phyloP scores from a whole-genome alignment of 1,140 invertebrate species.

The Rhopalosiphum maidis region DNA sequence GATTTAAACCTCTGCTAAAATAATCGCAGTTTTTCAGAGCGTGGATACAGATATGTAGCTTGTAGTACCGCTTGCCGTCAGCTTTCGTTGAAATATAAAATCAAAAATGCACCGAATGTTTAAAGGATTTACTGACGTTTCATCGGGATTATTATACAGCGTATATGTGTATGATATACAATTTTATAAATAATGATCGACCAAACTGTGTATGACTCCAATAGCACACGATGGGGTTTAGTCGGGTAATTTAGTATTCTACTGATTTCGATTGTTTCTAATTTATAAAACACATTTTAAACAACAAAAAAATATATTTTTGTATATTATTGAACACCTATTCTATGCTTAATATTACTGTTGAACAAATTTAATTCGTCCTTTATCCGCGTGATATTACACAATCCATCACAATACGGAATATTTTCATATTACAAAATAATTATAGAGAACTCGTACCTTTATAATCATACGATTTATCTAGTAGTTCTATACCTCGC shows the following conservation, averaged over 20 bases:
- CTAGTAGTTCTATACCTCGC: not conserved
- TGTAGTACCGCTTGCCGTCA: not conserved
- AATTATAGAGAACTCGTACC: not conserved
- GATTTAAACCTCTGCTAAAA: constrained; percentile 14
- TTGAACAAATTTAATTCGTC: not conserved
- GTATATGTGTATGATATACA: not conserved
- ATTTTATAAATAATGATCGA: not conserved
- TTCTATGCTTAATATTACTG: not conserved
- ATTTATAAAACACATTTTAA: not conserved
- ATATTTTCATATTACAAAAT: not conserved
- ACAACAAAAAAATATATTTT: too few species aligned
- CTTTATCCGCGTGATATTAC: not conserved
- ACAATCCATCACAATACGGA: not conserved
- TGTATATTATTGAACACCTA: not conserved
- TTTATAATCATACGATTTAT: not conserved
- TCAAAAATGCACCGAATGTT: not conserved
- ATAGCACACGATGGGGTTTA: not conserved
- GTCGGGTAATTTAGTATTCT: not conserved
- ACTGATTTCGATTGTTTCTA: not conserved
- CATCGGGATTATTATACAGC: not conserved
- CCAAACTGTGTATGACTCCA: not conserved
- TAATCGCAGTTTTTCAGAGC: constrained; percentile 7
- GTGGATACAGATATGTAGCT: not conserved
- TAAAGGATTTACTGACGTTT: not conserved
- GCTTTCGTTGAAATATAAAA: not conserved